Percentiles rank a stretch among this genome's conserved stretches.
Evolutionary conservation across 2,888 invertebrate genomes (phyloP).

Genomic region (Calephelis perditalis): DNA sequence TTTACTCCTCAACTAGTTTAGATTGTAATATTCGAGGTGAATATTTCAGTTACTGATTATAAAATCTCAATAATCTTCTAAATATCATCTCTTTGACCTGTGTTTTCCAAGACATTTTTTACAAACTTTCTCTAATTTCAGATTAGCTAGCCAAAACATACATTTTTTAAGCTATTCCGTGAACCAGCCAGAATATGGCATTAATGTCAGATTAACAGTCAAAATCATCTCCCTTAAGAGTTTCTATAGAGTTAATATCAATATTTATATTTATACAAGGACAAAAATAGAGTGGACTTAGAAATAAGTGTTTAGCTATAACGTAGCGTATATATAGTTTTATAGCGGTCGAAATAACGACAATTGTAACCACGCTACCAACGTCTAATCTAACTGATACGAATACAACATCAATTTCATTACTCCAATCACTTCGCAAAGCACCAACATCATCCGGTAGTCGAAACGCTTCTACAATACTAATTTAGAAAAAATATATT

Average conservation of each 20-base stretch:
- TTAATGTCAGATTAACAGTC: background rate
- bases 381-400: slow-evolving; percentile 21
- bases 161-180: no score
- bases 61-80: no score
- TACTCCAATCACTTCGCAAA: slow-evolving; percentile 47
- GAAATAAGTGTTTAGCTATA: slow-evolving; percentile 9
- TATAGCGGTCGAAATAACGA: slow-evolving; percentile 6
- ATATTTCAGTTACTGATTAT: background rate
- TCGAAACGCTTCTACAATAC: slow-evolving; percentile 51
- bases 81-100: no score
- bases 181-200: no score
- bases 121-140: no score
- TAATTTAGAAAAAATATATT: slow-evolving; percentile 39
- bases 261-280: slow-evolving; percentile 13
- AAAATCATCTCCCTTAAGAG: background rate
- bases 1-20: no score
- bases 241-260: slow-evolving; percentile 4
- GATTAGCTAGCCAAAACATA: background rate
- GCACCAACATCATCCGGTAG: slow-evolving; percentile 72
- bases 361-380: slow-evolving; percentile 11
- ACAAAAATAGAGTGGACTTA: slow-evolving; percentile 5
- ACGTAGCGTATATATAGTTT: slow-evolving; percentile 8
- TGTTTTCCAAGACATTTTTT: no score
- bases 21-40: background rate
- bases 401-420: slow-evolving; percentile 53